Conservation (phyloP, 1,140 invertebrate genomes). For the Hetaerina americana region DNA sequence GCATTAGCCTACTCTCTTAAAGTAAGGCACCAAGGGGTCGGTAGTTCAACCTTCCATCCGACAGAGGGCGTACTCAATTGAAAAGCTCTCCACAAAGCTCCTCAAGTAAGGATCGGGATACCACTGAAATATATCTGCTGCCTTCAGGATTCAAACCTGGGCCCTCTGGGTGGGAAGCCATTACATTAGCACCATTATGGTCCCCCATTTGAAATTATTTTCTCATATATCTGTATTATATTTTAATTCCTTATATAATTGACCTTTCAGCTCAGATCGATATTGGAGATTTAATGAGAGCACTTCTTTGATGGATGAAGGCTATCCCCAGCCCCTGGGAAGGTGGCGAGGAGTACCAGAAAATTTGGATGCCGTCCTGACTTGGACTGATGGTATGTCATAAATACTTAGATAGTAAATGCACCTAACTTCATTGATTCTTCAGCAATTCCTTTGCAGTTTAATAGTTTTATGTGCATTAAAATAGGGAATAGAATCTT, state of each 20-base stretch:
- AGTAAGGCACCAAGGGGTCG: too few relatives aligned
- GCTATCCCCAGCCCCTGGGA: constrained; percentile 49
- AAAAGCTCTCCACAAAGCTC: too few relatives aligned
- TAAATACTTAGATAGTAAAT: neutral
- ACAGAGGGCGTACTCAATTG: too few relatives aligned
- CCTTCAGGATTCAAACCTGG: too few relatives aligned
- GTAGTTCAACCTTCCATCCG: too few relatives aligned
- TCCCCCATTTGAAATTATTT: too few relatives aligned
- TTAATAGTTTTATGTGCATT: neutral
- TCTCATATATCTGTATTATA: constrained; percentile 9
- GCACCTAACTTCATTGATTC: neutral
- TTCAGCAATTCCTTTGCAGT: neutral
- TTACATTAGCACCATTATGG: too few relatives aligned
- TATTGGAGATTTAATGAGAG: constrained; percentile 58
- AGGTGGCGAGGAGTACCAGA: constrained; percentile 51
- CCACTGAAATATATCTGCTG: too few relatives aligned
- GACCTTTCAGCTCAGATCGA: constrained; percentile 36
- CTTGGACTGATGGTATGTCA: constrained; percentile 41
- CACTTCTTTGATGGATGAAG: constrained; percentile 38
- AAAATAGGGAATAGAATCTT: too few relatives aligned
- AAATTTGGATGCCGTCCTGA: constrained; percentile 46
- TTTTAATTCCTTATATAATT: constrained; percentile 15
- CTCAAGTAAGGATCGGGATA: too few relatives aligned
- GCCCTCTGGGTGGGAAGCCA: too few relatives aligned
- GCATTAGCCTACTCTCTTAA: too few relatives aligned